Evolutionary conservation across 2,888 invertebrate genomes (phyloP).

Genomic region (Odontocerum albicorne): DNA sequence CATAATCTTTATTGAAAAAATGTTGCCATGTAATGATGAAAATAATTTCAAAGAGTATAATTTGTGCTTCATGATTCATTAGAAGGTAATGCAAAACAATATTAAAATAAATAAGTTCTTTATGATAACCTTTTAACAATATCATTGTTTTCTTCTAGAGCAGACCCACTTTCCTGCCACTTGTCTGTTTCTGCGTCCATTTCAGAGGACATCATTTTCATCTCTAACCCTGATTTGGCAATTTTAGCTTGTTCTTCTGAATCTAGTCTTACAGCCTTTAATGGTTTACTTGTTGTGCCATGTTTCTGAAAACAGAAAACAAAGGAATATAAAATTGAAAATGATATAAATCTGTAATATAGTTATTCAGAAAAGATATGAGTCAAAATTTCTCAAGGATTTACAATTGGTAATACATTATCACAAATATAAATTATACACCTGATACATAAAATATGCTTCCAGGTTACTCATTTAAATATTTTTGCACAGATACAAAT

Average conservation of each 20-base stretch:
- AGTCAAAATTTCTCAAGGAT: no score
- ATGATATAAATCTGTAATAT: background rate
- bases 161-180: constrained; percentile 79
- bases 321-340: background rate
- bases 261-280: constrained; percentile 87
- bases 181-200: constrained; percentile 96
- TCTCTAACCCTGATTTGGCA: constrained; percentile 93
- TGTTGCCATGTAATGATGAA: no score
- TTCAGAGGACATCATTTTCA: constrained; percentile 94
- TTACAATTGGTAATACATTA: no score
- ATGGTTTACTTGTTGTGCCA: constrained; percentile 90
- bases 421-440: no score
- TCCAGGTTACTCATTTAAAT: no score
- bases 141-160: constrained; percentile 74
- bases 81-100: no score
- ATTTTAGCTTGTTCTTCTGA: constrained; percentile 97
- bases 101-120: no score
- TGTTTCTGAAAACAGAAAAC: constrained; percentile 78
- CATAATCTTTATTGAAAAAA: no score
- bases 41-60: no score
- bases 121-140: constrained; percentile 74
- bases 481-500: no score
- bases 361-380: background rate
- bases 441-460: no score
- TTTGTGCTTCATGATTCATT: no score